Conservation (phyloP, 1,140 invertebrate genomes). For the Lasioglossum albipes region DNA sequence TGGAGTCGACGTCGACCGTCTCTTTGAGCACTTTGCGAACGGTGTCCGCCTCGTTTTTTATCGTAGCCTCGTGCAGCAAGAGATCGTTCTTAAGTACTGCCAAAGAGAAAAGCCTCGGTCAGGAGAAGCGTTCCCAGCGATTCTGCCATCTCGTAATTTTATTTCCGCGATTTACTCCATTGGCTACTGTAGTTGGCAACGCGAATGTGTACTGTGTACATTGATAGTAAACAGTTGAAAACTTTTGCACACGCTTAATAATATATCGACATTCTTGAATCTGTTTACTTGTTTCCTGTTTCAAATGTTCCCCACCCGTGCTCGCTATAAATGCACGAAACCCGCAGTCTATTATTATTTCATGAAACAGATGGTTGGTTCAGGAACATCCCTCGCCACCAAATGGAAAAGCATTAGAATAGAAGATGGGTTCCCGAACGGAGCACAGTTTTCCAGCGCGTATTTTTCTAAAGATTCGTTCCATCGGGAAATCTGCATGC, state of each 20-base stretch:
- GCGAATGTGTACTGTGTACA: no score
- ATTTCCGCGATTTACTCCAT: no score
- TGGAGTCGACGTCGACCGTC: slow-evolving; percentile 85
- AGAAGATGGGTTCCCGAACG: no score
- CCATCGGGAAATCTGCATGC: neutral
- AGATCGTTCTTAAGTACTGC: slow-evolving; percentile 83
- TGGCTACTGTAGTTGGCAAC: no score
- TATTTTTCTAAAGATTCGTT: neutral
- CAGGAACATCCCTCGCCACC: neutral
- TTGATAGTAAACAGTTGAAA: no score
- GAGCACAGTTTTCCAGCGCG: neutral
- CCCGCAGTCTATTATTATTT: no score
- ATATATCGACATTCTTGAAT: no score
- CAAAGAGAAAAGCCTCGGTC: slow-evolving; percentile 6
- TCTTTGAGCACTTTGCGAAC: slow-evolving; percentile 83
- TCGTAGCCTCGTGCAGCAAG: slow-evolving; percentile 86
- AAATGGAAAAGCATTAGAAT: neutral
- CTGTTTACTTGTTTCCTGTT: no score
- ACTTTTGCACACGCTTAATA: no score
- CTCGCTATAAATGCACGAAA: no score
- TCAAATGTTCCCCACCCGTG: no score
- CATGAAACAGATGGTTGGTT: no score
- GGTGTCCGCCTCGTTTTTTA: slow-evolving; percentile 85
- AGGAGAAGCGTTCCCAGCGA: neutral
- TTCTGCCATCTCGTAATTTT: neutral